phyloP scores from a whole-genome alignment of 2,888 invertebrate genomes.

The Macrosiphum euphorbiae region DNA sequence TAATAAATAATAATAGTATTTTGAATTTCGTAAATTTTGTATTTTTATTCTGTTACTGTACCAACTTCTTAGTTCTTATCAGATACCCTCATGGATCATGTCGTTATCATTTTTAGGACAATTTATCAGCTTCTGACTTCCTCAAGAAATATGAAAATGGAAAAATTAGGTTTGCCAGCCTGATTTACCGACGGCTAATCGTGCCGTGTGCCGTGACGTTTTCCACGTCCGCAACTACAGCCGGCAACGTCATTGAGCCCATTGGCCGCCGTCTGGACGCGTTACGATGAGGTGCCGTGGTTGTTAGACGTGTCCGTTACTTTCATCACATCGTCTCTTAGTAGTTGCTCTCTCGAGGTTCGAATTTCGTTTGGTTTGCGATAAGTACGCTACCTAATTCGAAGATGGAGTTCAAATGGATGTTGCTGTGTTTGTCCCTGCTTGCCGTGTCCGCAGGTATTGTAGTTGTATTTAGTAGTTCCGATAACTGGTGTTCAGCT shows the following conservation, averaged over 20 bases:
- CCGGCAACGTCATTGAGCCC: constrained; percentile 62
- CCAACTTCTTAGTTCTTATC: too few species aligned
- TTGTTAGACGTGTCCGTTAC: constrained; percentile 61
- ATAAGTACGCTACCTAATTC: neutral
- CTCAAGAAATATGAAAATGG: neutral
- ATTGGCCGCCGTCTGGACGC: constrained; percentile 39
- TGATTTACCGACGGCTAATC: constrained; percentile 38
- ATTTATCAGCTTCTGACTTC: neutral
- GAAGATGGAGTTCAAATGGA: constrained; percentile 57
- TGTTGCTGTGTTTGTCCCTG: constrained; percentile 46
- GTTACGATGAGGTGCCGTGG: neutral
- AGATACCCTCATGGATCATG: too few species aligned
- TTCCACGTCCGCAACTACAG: constrained; percentile 60
- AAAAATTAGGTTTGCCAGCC: constrained; percentile 50
- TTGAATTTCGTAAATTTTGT: too few species aligned
- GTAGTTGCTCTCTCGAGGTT: neutral
- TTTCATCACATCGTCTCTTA: neutral
- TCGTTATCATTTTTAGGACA: too few species aligned
- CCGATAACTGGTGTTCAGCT: neutral
- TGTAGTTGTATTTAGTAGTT: neutral
- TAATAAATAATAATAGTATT: too few species aligned
- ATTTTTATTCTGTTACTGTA: too few species aligned
- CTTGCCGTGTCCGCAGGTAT: constrained; percentile 36
- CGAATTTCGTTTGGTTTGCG: neutral
- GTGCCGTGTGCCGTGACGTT: constrained; percentile 56